phyloP scores from a whole-genome alignment of 2,888 invertebrate species.

The Hyppa rectilinea region DNA sequence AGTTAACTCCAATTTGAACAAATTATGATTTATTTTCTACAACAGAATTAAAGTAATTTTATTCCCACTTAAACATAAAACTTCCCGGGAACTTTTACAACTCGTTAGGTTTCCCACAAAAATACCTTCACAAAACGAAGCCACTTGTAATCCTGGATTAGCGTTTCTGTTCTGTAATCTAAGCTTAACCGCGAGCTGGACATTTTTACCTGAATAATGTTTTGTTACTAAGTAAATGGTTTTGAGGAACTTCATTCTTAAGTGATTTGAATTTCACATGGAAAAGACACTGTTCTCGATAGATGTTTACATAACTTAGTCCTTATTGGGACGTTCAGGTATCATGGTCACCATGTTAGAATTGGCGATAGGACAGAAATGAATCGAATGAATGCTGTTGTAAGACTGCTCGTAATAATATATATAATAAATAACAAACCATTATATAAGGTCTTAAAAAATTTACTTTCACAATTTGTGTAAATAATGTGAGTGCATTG shows the following conservation, averaged over 20 bases:
- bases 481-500: no score
- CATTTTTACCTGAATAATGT: conserved; percentile 31
- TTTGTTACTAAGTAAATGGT: conserved; percentile 10
- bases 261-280: no score
- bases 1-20: neutral
- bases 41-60: neutral
- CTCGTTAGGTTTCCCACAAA: conserved; percentile 18
- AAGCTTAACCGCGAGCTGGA: conserved; percentile 20
- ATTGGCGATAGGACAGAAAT: no score
- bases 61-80: neutral
- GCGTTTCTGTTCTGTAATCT: conserved; percentile 35
- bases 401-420: no score
- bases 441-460: no score
- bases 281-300: no score
- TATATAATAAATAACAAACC: no score
- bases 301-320: no score
- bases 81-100: conserved; percentile 3
- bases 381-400: no score
- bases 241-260: neutral
- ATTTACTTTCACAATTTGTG: no score
- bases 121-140: conserved; percentile 40
- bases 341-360: no score
- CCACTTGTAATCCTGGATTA: conserved; percentile 41
- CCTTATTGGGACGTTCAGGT: no score
- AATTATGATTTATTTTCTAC: neutral